Conservation (phyloP, 2,113 vertebrate genomes). For the Rana temporaria region DNA sequence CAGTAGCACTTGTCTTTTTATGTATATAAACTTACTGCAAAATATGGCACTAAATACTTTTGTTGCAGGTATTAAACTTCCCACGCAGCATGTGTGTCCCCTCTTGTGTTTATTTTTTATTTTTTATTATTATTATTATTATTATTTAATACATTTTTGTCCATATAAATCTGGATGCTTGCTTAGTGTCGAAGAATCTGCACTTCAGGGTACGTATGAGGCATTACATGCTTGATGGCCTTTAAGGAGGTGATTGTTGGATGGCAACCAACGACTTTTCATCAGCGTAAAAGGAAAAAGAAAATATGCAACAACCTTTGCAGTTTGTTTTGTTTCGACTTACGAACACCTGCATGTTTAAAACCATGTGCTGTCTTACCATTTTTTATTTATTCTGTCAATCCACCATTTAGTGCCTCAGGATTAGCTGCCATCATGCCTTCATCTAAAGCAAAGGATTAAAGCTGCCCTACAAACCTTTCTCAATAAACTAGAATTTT, state of each 20-base stretch:
- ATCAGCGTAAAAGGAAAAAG: constrained; percentile 35
- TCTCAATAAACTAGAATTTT: no score
- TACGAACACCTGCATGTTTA: background rate
- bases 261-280: constrained; percentile 55
- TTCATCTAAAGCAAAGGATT: constrained; percentile 9
- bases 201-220: constrained; percentile 44
- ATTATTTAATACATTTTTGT: no score
- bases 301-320: constrained; percentile 41
- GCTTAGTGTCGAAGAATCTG: constrained; percentile 51
- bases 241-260: constrained; percentile 51
- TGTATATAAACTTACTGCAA: constrained; percentile 68
- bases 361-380: constrained; percentile 11
- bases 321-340: constrained; percentile 5
- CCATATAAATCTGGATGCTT: constrained; percentile 17
- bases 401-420: constrained; percentile 38
- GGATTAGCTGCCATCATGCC: constrained; percentile 41
- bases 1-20: constrained; percentile 77
- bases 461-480: background rate
- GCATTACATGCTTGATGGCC: constrained; percentile 49
- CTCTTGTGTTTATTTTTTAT: constrained; percentile 1
- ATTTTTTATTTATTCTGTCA: constrained; percentile 10
- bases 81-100: background rate
- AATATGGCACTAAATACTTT: constrained; percentile 71
- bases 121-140: no score
- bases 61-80: constrained; percentile 62